Evolutionary conservation across 2,888 invertebrate genomes (phyloP), one percentile per base, ranked within the genome.

Genomic region (Cinara cedri): DNA sequence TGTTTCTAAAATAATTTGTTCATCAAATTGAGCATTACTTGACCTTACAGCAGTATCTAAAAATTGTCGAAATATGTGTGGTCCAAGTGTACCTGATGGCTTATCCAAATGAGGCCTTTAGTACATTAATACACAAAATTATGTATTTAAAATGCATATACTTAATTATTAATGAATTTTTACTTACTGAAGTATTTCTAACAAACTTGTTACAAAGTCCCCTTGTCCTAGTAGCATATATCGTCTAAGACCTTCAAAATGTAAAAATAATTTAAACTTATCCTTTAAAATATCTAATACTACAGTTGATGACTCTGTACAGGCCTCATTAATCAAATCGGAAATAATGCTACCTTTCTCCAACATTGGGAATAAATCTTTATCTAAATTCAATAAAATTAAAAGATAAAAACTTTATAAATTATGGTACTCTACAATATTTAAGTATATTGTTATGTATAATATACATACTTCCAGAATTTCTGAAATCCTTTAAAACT

Each of bases 161-260:
- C 6, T 34, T 34, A 9, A 70, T 62, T n/a, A 24, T 3, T 19
- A 26, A 4, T 21, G 14, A 70, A 63, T 54, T 14, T 13, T 49
- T 68, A 88, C 91, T 88, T 87, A 96, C 95, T 93, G 93, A 82
- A 98, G 87, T 81, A 97, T 88, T 84, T 96, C 95, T 91, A 98
- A 93, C 75, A 98, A 90, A 85, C 96, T 93, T 84, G 94, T 91
- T 84, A 97, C 95, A 86, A 98, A 97, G 87, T 98, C 97, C 0
- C 98, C 98, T 88, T 98, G 97, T 16, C 96, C 96, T 16, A 98
- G 89, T 76, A 98, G 88, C 84, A 98, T 87, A 87, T 97, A 98
- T 81, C 94, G 90, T 82, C 96, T 89, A 86, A 97, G 91, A 26
- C 96, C 96, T 84, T 94, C 92, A 72, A 98, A 89, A 87, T 98